Percentiles rank a stretch among this genome's conserved stretches.
These are phyloP conservation scores for Malthinus flaveolus DNA, from an alignment of 2,888 invertebrate genomes.

Conservation along the genomic window DNA sequence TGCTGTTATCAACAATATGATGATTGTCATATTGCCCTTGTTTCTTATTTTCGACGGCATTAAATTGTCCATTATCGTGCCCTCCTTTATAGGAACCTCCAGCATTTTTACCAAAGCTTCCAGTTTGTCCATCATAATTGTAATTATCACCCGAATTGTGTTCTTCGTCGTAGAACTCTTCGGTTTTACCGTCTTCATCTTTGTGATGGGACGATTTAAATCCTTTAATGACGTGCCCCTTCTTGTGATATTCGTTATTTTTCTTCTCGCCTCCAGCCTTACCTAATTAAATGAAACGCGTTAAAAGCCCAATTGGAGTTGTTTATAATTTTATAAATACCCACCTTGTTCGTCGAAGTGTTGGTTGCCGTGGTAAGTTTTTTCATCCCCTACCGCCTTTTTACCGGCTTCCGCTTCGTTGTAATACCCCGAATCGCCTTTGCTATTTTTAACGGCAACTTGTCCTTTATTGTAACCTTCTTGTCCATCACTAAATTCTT, in stretches of 20 bases:
- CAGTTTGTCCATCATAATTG: conserved; percentile 60
- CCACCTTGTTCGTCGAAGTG: conserved; percentile 63
- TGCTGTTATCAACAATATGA: conserved; percentile 61
- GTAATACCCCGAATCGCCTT: conserved; percentile 59
- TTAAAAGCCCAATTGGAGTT: too few species aligned
- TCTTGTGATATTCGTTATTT: conserved; percentile 63
- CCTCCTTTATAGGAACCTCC: conserved; percentile 64
- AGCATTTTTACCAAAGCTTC: conserved; percentile 62
- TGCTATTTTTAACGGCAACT: conserved; percentile 51
- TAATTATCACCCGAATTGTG: conserved; percentile 66
- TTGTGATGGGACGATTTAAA: conserved; percentile 68
- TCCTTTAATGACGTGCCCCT: conserved; percentile 68
- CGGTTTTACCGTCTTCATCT: conserved; percentile 67
- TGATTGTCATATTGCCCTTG: conserved; percentile 63
- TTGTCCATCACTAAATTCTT: conserved; percentile 60
- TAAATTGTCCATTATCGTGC: conserved; percentile 62
- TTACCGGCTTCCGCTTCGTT: conserved; percentile 63
- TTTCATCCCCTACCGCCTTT: conserved; percentile 63
- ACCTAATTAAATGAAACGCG: conserved; percentile 38
- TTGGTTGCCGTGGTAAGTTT: conserved; percentile 62
- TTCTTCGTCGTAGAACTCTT: conserved; percentile 67
- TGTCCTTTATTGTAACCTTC: conserved; percentile 62
- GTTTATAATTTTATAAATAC: conserved; percentile 10
- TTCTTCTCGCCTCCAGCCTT: conserved; percentile 61
- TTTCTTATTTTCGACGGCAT: conserved; percentile 61